A percentile compares a stretch with the other conserved stretches of the same genome.
Evolutionary conservation across 2,888 invertebrate genomes (phyloP).

Genomic region (Eupeodes luniger): DNA sequence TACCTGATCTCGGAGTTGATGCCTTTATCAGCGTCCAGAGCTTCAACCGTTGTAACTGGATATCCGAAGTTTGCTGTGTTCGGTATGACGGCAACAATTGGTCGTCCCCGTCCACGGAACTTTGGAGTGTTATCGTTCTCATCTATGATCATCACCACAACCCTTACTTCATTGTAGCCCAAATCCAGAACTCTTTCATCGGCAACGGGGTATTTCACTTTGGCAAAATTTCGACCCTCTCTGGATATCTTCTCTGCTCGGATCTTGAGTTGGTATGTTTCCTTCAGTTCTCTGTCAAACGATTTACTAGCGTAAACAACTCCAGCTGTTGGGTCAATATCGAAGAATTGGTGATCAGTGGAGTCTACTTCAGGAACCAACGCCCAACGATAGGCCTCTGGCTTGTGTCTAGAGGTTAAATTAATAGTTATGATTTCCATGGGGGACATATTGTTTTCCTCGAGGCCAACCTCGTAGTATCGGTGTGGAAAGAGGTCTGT

Average conservation of each 20-base stretch:
- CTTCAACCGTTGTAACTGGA: conserved; percentile 91
- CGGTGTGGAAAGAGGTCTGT: conserved; percentile 86
- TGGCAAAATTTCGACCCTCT: conserved; percentile 89
- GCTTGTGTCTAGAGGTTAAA: conserved; percentile 88
- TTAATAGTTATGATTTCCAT: conserved; percentile 90
- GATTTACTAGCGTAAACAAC: conserved; percentile 89
- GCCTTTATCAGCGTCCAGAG: conserved; percentile 90
- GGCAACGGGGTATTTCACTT: conserved; percentile 91
- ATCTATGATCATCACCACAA: conserved; percentile 91
- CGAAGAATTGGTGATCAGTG: conserved; percentile 87
- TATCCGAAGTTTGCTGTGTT: conserved; percentile 92
- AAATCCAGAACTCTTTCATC: conserved; percentile 90
- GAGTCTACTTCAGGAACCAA: conserved; percentile 87
- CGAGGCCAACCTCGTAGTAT: conserved; percentile 92
- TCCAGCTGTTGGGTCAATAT: conserved; percentile 91
- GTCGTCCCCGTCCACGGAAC: conserved; percentile 90
- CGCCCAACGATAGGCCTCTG: conserved; percentile 88
- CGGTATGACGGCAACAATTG: conserved; percentile 93
- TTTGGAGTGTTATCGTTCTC: conserved; percentile 93
- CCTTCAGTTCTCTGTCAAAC: conserved; percentile 90
- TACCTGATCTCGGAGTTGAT: conserved; percentile 92
- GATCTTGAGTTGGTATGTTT: conserved; percentile 86
- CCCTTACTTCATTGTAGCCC: conserved; percentile 91
- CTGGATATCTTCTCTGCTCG: conserved; percentile 85
- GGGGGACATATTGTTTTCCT: conserved; percentile 92